Base-by-base conservation (phyloP, 2,113 vertebrate genomes). In the Apeltes quadracus region DNA sequence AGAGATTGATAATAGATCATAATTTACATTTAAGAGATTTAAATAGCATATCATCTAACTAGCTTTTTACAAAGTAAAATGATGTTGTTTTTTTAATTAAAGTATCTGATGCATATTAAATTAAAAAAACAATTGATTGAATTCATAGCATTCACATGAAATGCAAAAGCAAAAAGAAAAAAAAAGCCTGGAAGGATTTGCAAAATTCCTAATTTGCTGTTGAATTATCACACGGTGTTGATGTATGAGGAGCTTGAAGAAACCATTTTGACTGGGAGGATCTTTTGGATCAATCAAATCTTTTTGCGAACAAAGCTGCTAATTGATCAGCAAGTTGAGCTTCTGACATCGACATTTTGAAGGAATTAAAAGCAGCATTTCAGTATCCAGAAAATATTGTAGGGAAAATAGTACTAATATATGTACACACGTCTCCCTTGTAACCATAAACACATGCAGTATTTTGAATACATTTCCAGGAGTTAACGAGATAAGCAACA, bases 181-280 rank as follows among this genome's bases (percentile, higher is more conserved):
- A 23, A 43, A 57, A 29, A 69, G 51, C 57, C 27, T 41, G 11
- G 12, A 75, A 65, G 63, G 46, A 75, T 36, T 38, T 3, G 36
- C 62, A 75, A 56, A 63, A 50, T 43, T 79, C 70, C 54, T 75
- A 75, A 83, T 78, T 78, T 75, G 53, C 67, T 48, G 48, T 72
- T 48, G 75, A 83, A 86, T 86, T 78, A 83, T 54, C 43, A 56
- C 68, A 64, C 65, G 14, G 75, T 46, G 44, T 65, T 65, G 39
- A 51, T 76, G 55, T 43, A 44, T 71, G 41, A 27, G 41, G 34
- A 66, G 62, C 41, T 54, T 57, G 56, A 55, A 55, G 55, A 46
- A 64, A 72, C 69, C 44, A 51, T 38, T 61, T 18, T 78, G 63
- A 71, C 43, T 11, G 38, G 46, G 27, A 62, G 61, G 76, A 79